These are phyloP conservation scores for Ophion ventricosus DNA, from an alignment of 2,888 invertebrate genomes.

Conservation along the genomic window DNA sequence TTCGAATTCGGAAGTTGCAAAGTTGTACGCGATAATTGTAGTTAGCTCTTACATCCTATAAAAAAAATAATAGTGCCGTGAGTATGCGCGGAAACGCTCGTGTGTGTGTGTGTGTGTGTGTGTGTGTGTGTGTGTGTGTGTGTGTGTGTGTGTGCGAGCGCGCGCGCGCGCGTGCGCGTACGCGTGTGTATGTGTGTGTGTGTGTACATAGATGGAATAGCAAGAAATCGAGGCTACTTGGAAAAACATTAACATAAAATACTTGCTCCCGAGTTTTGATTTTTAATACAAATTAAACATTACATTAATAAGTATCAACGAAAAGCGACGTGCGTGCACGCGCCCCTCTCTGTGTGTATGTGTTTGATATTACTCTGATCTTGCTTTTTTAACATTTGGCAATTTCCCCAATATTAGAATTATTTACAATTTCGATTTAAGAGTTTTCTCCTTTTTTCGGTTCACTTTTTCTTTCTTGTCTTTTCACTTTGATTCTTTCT, in stretches of 20 bases:
- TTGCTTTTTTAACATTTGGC: conserved; percentile 37
- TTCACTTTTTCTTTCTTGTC: conserved; percentile 46
- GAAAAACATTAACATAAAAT: conserved; percentile 54
- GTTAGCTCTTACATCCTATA: neutral
- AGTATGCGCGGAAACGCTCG: neutral
- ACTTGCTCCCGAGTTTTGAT: conserved; percentile 69
- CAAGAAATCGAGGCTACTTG: conserved; percentile 51
- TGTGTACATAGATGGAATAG: conserved; percentile 54
- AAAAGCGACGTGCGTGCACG: conserved; percentile 53
- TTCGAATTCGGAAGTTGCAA: neutral
- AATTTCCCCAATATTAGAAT: conserved; percentile 58
- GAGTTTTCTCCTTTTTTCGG: conserved; percentile 21
- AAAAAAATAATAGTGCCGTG: neutral
- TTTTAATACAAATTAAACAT: conserved; percentile 78
- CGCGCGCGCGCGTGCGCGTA: neutral
- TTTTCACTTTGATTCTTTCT: conserved; percentile 57
- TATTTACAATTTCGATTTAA: conserved; percentile 66
- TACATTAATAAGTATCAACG: conserved; percentile 72
- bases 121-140: conserved; percentile 15
- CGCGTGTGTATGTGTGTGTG: conserved; percentile 25
- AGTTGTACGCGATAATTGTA: neutral
- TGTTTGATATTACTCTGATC: conserved; percentile 63
- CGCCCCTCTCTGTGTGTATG: conserved; percentile 21
- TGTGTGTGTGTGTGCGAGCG: too few species aligned
- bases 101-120: conserved; percentile 18